Evolutionary conservation across 2,888 invertebrate species (phyloP), one percentile per base, ranked within the genome.

Genomic region (Cryptus viduatorius): DNA sequence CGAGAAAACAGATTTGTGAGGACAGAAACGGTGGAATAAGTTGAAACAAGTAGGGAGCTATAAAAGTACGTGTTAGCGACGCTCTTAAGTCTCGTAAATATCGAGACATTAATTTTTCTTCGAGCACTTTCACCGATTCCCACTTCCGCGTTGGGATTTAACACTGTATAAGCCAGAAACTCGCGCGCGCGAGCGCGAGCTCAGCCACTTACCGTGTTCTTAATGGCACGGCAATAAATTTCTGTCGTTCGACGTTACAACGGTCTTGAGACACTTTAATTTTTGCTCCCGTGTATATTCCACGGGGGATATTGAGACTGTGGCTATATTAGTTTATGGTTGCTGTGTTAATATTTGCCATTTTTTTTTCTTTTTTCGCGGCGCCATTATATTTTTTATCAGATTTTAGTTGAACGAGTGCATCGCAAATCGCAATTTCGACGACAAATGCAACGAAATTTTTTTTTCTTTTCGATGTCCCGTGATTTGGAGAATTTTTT

Each of bases 21-120:
- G 48, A 37, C 16, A 29, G 61, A 65, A 50, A 14, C 37, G 72
- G 19, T 29, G 50, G 31, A 48, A 16, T n/a, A 44, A 50, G 24
- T 37, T 29, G 12, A 46, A 50, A n/a, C 48, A 37, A 68, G 2
- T 44, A 46, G 46, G 42, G 14, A 59, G 19, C 37, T 42, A 24
- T 48, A 50, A 68, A 56, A 73, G 59, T 53, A 77, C 79, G 79
- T 42, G 83, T 76, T 61, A 46, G 72, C 24, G 80, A 78, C 77
- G 81, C 81, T 81, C 80, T 84, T 78, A 75, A 79, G 71, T 82
- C 76, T 82, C 76, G 79, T 85, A 82, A 85, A 85, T 85, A 79
- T 85, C 82, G 76, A 67, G 79, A 82, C 79, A 79, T 82, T 82
- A 82, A 85, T 85, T 79, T 85, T 85, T 85, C 76, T 71, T 79